Evolutionary conservation across 1,140 invertebrate genomes (phyloP).

Genomic region (Hycleus cichorii): DNA sequence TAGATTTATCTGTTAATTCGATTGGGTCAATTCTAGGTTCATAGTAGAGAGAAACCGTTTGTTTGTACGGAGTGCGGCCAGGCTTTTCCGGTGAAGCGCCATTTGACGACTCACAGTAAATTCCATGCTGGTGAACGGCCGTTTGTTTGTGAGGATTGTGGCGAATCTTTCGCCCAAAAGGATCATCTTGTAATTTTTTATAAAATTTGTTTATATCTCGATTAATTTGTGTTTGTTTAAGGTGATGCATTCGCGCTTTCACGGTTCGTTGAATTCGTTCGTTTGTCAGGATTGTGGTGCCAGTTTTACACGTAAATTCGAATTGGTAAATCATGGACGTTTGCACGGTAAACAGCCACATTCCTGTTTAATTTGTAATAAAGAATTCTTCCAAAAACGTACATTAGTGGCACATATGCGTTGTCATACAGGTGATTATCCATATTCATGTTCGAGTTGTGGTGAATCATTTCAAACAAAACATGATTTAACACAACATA

Average conservation of each 20-base stretch:
- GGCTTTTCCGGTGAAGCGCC: slow-evolving; percentile 70
- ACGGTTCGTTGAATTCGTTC: slow-evolving; percentile 73
- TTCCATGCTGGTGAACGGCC: slow-evolving; percentile 83
- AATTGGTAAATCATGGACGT: slow-evolving; percentile 73
- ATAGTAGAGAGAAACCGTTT: slow-evolving; percentile 70
- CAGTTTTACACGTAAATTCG: slow-evolving; percentile 75
- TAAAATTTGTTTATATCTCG: slow-evolving; percentile 18
- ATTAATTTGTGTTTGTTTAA: slow-evolving; percentile 25
- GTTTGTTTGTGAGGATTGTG: slow-evolving; percentile 78
- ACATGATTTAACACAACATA: neutral
- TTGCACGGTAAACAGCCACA: slow-evolving; percentile 73
- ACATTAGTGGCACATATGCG: slow-evolving; percentile 71
- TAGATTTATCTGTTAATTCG: neutral
- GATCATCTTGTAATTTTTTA: slow-evolving; percentile 53
- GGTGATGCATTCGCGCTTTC: slow-evolving; percentile 72
- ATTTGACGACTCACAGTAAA: slow-evolving; percentile 77
- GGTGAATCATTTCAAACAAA: slow-evolving; percentile 58
- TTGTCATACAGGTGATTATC: slow-evolving; percentile 31
- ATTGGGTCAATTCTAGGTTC: slow-evolving; percentile 42
- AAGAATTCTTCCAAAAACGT: slow-evolving; percentile 76
- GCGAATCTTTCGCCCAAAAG: slow-evolving; percentile 80
- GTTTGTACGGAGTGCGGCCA: slow-evolving; percentile 73
- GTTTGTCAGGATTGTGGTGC: slow-evolving; percentile 76
- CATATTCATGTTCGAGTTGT: slow-evolving; percentile 54
- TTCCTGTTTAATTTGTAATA: slow-evolving; percentile 70